Evolutionary conservation across 2,888 invertebrate species (phyloP).

Genomic region (Ctena decussata): DNA sequence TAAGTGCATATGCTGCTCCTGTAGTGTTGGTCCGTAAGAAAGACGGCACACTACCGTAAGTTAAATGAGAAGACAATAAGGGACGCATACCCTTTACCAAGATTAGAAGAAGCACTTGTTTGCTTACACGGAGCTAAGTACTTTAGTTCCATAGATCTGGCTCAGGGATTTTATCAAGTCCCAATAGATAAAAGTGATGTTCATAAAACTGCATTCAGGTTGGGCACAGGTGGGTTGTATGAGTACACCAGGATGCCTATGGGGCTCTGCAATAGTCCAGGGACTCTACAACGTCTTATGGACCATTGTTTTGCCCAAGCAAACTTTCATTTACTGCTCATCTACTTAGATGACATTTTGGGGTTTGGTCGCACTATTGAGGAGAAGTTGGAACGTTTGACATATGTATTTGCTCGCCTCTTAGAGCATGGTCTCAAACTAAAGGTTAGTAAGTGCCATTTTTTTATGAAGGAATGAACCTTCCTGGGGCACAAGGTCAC

Average conservation of each 20-base stretch:
- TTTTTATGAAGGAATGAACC: too few relatives aligned
- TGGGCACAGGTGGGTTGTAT: too few relatives aligned
- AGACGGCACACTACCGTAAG: constrained; percentile 1
- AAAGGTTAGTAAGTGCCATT: too few relatives aligned
- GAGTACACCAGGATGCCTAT: too few relatives aligned
- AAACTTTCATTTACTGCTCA: constrained; percentile 49
- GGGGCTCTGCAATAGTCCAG: constrained; percentile 60
- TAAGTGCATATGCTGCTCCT: constrained; percentile 19
- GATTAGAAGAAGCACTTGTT: constrained; percentile 3
- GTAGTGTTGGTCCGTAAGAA: constrained; percentile 10
- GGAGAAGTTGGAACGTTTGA: neutral
- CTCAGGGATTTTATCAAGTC: constrained; percentile 10
- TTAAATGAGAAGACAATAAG: constrained; percentile 4
- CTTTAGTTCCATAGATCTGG: neutral
- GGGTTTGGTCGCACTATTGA: constrained; percentile 32
- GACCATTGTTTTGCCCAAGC: constrained; percentile 58
- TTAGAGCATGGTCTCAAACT: neutral
- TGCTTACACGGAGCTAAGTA: neutral
- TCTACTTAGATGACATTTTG: constrained; percentile 62
- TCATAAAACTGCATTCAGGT: constrained; percentile 53
- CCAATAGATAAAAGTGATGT: constrained; percentile 19
- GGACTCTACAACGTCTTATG: constrained; percentile 64
- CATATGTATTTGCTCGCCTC: neutral
- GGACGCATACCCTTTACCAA: constrained; percentile 11
- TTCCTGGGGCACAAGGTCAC: neutral